Conservation (phyloP, 2,888 invertebrate species). For the Morpho deidamia region DNA sequence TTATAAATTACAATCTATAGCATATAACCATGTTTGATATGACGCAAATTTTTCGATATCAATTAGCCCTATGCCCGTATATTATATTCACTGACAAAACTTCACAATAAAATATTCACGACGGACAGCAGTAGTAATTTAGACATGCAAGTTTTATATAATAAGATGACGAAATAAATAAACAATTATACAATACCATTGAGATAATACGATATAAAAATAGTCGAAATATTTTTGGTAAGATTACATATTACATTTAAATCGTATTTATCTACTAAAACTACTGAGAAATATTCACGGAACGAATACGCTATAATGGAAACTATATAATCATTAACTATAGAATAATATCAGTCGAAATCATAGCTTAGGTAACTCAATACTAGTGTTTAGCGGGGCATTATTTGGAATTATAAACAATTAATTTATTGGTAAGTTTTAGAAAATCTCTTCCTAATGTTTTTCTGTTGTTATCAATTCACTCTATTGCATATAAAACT, state of each 20-base stretch:
- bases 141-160: conserved; percentile 10
- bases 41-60: too few relatives aligned
- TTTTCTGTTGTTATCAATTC: too few relatives aligned
- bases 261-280: conserved; percentile 30
- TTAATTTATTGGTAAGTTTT: too few relatives aligned
- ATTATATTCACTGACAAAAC: conserved; percentile 12
- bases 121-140: conserved; percentile 16
- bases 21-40: too few relatives aligned
- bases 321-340: conserved; percentile 23
- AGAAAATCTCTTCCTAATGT: too few relatives aligned
- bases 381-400: conserved; percentile 29
- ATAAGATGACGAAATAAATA: conserved; percentile 23
- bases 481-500: too few relatives aligned
- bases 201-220: conserved; percentile 46
- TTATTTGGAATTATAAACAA: conserved; percentile 13
- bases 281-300: conserved; percentile 46
- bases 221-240: conserved; percentile 61
- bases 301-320: conserved; percentile 36
- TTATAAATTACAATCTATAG: too few relatives aligned
- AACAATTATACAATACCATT: conserved; percentile 29
- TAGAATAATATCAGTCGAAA: conserved; percentile 53
- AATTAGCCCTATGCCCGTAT: too few relatives aligned
- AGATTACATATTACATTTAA: conserved; percentile 35
- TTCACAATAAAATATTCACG: conserved; percentile 1
- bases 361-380: conserved; percentile 48